Percentiles rank a stretch among this genome's conserved stretches.
Conservation (phyloP, 2,113 vertebrate species). For the Cebus imitator region DNA sequence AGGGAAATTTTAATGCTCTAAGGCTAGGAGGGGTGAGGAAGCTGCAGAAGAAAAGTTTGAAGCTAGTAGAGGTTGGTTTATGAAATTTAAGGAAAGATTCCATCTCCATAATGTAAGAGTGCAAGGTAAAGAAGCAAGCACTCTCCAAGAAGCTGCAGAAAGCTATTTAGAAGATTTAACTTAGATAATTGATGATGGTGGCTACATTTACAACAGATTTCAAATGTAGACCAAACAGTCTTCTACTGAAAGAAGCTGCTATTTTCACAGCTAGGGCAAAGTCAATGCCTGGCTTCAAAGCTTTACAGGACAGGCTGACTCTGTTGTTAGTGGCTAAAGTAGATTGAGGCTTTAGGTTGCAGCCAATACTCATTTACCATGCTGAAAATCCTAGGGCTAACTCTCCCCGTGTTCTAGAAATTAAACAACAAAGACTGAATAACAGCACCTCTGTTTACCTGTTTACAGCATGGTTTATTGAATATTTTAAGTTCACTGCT, state of each 20-base stretch:
- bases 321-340: not conserved
- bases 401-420: not conserved
- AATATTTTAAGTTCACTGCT: not conserved
- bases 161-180: not conserved
- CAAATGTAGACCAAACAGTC: not conserved
- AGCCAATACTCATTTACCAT: not conserved
- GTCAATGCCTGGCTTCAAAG: not conserved
- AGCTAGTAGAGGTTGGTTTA: not conserved
- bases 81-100: not conserved
- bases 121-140: not conserved
- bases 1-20: not conserved
- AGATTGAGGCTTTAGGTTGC: not conserved
- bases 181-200: not conserved
- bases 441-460: not conserved
- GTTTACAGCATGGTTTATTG: not conserved
- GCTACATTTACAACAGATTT: not conserved
- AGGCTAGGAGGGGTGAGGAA: not conserved
- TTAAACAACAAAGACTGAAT: not conserved
- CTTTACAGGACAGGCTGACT: not conserved
- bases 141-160: not conserved
- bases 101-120: not conserved
- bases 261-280: not conserved
- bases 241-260: not conserved
- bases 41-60: not conserved
- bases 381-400: not conserved